Evolutionary conservation across 1,140 invertebrate genomes (phyloP).

Genomic region (Wasmannia auropunctata): DNA sequence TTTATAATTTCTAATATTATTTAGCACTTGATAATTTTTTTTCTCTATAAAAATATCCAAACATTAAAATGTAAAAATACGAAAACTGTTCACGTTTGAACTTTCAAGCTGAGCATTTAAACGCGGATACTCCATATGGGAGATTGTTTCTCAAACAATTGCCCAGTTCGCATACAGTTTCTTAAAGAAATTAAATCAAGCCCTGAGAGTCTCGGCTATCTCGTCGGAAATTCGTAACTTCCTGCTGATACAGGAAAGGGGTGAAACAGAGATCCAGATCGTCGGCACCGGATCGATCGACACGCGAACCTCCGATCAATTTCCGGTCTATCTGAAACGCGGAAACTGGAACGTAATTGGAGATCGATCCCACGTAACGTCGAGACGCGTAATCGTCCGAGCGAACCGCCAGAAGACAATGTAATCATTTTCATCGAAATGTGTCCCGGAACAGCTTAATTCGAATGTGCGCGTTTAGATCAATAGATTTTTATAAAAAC

Average conservation of each 20-base stretch:
- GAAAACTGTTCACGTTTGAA: not conserved
- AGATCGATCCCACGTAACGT: slow-evolving; percentile 39
- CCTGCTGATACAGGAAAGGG: slow-evolving; percentile 21
- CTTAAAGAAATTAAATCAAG: not conserved
- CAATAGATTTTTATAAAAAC: not conserved
- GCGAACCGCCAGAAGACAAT: slow-evolving; percentile 7
- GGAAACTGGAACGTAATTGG: slow-evolving; percentile 47
- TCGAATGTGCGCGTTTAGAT: not conserved
- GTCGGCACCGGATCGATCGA: slow-evolving; percentile 13
- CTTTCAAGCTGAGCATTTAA: not conserved
- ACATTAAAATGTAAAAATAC: not conserved
- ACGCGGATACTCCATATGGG: not conserved
- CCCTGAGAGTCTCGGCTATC: not conserved
- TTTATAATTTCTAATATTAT: too few species aligned
- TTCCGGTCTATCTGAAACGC: slow-evolving; percentile 45
- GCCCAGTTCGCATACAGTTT: not conserved
- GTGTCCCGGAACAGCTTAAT: not conserved
- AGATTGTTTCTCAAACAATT: not conserved
- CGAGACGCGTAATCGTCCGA: slow-evolving; percentile 18
- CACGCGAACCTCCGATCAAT: slow-evolving; percentile 34
- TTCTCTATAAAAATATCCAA: too few species aligned
- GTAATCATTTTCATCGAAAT: not conserved
- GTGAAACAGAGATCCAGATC: slow-evolving; percentile 37
- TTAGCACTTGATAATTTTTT: too few species aligned
- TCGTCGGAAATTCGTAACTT: slow-evolving; percentile 35